A percentile compares a stretch with the other conserved stretches of the same genome.
Conservation (phyloP, 2,888 invertebrate species). For the Heterodera filipjevi region DNA sequence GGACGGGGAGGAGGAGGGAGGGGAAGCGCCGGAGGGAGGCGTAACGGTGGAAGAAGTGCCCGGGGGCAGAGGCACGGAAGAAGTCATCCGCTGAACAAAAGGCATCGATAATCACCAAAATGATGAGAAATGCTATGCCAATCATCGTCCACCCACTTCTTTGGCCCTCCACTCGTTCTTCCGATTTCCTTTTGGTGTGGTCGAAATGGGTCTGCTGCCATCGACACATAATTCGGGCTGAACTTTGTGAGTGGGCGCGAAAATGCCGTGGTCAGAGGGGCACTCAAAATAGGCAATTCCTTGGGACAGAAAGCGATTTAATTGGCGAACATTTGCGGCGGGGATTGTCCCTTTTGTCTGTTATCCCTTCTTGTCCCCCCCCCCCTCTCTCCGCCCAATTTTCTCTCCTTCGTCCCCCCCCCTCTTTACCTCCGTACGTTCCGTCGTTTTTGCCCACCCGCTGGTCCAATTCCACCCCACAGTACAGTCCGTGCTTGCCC, state of each 20-base stretch:
- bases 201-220: not conserved
- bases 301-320: slow-evolving; percentile 34
- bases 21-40: not conserved
- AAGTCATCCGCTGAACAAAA: slow-evolving; percentile 8
- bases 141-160: not conserved
- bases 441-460: slow-evolving; percentile 74
- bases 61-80: not conserved
- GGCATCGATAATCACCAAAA: too few relatives aligned
- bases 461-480: slow-evolving; percentile 73
- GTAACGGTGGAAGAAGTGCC: not conserved
- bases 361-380: not conserved
- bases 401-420: not conserved
- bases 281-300: slow-evolving; percentile 74
- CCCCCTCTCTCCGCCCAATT: not conserved
- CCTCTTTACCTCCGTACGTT: slow-evolving; percentile 53
- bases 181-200: not conserved
- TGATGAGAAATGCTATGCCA: too few relatives aligned
- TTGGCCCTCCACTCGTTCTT: not conserved
- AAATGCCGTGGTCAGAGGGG: slow-evolving; percentile 71
- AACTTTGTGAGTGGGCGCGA: slow-evolving; percentile 70
- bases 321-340: slow-evolving; percentile 4
- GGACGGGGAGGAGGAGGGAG: not conserved
- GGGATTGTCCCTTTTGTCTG: too few relatives aligned
- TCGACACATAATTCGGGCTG: slow-evolving; percentile 32
- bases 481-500: slow-evolving; percentile 72